Evolutionary conservation across 1,140 invertebrate genomes (phyloP).

Genomic region (Drosophila triauraria): DNA sequence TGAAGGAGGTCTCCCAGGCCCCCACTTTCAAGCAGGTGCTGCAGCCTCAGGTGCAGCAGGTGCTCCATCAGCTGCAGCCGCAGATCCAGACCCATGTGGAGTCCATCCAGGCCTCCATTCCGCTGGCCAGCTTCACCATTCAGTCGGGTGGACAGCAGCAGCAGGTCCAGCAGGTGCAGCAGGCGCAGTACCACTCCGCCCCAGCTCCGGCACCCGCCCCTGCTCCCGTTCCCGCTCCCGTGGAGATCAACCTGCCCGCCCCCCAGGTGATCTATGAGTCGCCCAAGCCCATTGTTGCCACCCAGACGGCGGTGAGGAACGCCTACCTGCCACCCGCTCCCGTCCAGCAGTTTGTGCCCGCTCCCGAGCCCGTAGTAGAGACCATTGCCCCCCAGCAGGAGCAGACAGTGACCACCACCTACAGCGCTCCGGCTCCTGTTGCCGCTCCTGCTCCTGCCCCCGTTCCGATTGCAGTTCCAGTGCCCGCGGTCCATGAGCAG

Average conservation of each 20-base stretch:
- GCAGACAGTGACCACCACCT: constrained; percentile 11
- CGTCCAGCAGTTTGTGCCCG: constrained; percentile 49
- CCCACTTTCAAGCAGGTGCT: constrained; percentile 40
- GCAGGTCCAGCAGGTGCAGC: too few species aligned
- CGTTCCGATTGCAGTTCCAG: constrained; percentile 15
- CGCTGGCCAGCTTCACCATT: constrained; percentile 65
- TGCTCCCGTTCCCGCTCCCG: not conserved
- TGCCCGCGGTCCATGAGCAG: constrained; percentile 40
- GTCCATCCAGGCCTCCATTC: constrained; percentile 62
- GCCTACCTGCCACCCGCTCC: constrained; percentile 56
- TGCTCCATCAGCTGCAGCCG: constrained; percentile 34
- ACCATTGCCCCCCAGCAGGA: constrained; percentile 27
- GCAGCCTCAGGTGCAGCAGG: constrained; percentile 32
- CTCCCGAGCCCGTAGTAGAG: constrained; percentile 27
- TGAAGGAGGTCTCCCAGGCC: constrained; percentile 44
- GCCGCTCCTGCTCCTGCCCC: constrained; percentile 2
- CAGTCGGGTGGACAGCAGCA: constrained; percentile 41
- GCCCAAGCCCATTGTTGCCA: constrained; percentile 44
- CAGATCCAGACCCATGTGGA: constrained; percentile 52
- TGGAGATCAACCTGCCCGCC: constrained; percentile 6
- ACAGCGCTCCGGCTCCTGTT: constrained; percentile 7
- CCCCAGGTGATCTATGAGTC: constrained; percentile 53
- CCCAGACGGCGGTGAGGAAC: constrained; percentile 43
- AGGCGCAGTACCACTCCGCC: not conserved
- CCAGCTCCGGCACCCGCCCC: not conserved